Conservation (phyloP, 2,888 invertebrate genomes). For the Mactromeris polynyma region DNA sequence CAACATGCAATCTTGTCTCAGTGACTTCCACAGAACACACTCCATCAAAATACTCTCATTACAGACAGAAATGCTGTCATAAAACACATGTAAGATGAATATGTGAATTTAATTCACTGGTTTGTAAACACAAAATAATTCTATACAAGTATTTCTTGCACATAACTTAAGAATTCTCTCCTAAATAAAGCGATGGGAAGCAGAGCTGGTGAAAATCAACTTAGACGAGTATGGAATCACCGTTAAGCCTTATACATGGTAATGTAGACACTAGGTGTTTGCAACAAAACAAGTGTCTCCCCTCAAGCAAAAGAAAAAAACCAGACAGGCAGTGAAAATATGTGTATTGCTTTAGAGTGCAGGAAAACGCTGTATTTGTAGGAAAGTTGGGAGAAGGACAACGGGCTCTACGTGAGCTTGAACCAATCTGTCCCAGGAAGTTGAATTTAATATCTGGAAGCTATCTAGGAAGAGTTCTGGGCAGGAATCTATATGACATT, state of each 20-base stretch:
- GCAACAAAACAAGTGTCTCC: too few relatives aligned
- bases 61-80: neutral
- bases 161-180: neutral
- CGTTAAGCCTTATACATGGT: neutral
- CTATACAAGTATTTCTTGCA: neutral
- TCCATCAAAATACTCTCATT: constrained; percentile 9
- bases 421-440: too few relatives aligned
- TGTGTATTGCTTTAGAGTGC: too few relatives aligned
- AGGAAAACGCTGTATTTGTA: too few relatives aligned
- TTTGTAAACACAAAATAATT: neutral
- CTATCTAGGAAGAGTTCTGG: too few relatives aligned
- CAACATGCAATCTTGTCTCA: neutral
- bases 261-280: neutral
- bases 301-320: too few relatives aligned
- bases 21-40: neutral
- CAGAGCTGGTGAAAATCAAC: neutral
- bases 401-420: too few relatives aligned
- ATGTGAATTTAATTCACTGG: neutral
- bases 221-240: neutral
- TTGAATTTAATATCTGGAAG: too few relatives aligned
- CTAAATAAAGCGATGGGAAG: neutral
- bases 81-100: neutral
- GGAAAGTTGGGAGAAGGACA: too few relatives aligned
- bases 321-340: too few relatives aligned
- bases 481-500: too few relatives aligned